These are phyloP conservation scores for Apamea sordens DNA, from an alignment of 2,888 invertebrate genomes.

Conservation along the genomic window DNA sequence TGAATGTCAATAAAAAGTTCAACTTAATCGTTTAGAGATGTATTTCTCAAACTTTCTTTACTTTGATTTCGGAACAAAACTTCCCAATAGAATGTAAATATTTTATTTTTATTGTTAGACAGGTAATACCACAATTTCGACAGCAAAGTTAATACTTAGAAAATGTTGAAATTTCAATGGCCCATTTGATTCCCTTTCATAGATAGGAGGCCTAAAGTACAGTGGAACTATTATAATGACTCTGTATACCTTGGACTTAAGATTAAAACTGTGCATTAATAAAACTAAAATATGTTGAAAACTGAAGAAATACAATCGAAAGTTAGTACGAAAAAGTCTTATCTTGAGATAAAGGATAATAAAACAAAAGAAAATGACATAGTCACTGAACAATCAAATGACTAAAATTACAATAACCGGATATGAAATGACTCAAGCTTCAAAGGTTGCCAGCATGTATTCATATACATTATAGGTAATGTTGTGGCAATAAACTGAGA, in stretches of 20 bases:
- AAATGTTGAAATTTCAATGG: background rate
- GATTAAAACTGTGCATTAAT: background rate
- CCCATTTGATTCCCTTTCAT: background rate
- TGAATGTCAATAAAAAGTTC: background rate
- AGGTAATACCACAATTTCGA: background rate
- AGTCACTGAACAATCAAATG: constrained; percentile 10
- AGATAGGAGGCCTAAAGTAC: background rate
- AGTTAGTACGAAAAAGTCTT: background rate
- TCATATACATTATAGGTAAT: constrained; percentile 2
- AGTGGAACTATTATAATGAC: background rate
- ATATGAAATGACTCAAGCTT: constrained; percentile 30
- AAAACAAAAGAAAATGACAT: background rate
- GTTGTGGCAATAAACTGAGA: constrained; percentile 11
- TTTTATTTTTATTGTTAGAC: background rate
- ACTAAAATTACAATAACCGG: constrained; percentile 19
- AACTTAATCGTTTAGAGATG: background rate
- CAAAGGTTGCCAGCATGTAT: constrained; percentile 23
- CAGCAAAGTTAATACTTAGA: background rate
- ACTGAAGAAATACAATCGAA: background rate
- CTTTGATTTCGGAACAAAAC: background rate
- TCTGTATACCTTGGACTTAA: background rate
- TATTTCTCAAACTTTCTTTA: background rate
- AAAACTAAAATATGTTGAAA: background rate
- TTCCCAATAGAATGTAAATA: background rate
- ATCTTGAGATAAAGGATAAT: constrained; percentile 4